Percentiles rank a stretch among this genome's conserved stretches.
phyloP scores from a whole-genome alignment of 2,797 vertebrate genomes.

The Hypotaenidia okinawae region DNA sequence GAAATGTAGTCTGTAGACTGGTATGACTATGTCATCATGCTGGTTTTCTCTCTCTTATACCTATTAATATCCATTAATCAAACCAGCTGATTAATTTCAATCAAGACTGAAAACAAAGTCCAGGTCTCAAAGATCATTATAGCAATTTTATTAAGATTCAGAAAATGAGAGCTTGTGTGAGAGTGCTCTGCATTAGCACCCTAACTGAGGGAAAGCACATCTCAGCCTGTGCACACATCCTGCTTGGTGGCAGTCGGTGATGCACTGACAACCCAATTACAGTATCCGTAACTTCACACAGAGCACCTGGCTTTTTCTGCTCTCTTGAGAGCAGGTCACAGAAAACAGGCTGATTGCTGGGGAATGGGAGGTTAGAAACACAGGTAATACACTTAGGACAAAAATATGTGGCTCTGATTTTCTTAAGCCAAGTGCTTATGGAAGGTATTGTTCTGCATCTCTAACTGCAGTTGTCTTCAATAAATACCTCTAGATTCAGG shows the following conservation, averaged over 20 bases:
- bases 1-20: background rate
- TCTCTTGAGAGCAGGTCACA: background rate
- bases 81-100: conserved; percentile 11
- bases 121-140: background rate
- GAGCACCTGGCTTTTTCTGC: background rate
- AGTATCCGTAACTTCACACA: background rate
- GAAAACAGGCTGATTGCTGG: background rate
- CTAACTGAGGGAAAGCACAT: background rate
- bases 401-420: background rate
- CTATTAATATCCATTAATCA: background rate
- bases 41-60: background rate
- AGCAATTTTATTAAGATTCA: background rate
- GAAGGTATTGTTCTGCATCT: background rate
- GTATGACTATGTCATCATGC: background rate
- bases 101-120: background rate
- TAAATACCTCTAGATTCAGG: background rate
- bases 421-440: background rate
- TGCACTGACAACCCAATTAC: background rate
- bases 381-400: background rate
- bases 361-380: background rate
- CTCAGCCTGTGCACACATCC: background rate
- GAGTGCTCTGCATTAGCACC: background rate
- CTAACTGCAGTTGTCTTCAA: background rate
- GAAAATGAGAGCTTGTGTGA: background rate
- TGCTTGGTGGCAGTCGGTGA: background rate